Conservation (phyloP, 2,797 vertebrate species). For the Micromesistius poutassou region DNA sequence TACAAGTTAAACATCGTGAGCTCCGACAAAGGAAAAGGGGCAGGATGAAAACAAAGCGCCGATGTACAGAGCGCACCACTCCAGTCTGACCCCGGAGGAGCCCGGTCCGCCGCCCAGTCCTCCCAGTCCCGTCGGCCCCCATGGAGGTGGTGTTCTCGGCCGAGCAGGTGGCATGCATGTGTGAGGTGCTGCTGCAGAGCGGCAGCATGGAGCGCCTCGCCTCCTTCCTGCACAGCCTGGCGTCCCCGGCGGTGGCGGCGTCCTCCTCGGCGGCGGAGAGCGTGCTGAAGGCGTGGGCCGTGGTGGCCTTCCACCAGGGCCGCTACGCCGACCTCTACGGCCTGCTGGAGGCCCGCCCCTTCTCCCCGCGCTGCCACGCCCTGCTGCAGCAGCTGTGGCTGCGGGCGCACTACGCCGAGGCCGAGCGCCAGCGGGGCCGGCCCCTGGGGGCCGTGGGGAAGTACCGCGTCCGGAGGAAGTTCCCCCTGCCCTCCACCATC, state of each 20-base stretch:
- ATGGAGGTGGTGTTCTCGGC: conserved; percentile 64
- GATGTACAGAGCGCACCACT: conserved; percentile 16
- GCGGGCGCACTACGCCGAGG: conserved; percentile 66
- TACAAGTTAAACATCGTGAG: conserved; percentile 48
- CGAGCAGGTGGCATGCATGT: conserved; percentile 70
- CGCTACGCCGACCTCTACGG: conserved; percentile 65
- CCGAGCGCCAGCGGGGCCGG: conserved; percentile 65
- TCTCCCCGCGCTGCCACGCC: conserved; percentile 63
- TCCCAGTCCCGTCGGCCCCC: background rate
- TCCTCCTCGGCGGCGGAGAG: conserved; percentile 41
- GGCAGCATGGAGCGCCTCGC: conserved; percentile 64
- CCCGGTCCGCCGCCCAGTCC: no score
- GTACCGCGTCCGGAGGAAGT: conserved; percentile 70
- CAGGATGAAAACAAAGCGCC: conserved; percentile 37
- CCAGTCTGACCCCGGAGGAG: conserved; percentile 1
- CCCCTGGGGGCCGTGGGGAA: conserved; percentile 74
- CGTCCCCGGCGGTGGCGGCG: conserved; percentile 30
- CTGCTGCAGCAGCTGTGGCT: conserved; percentile 76
- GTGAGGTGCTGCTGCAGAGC: conserved; percentile 71
- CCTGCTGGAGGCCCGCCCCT: conserved; percentile 64
- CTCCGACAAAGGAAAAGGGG: conserved; percentile 41
- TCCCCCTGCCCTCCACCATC: conserved; percentile 69
- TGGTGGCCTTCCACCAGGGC: conserved; percentile 70
- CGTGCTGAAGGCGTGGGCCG: conserved; percentile 66
- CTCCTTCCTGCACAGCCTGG: conserved; percentile 62